Conservation (phyloP, 1,140 invertebrate genomes). For the Drosophila sucinea region DNA sequence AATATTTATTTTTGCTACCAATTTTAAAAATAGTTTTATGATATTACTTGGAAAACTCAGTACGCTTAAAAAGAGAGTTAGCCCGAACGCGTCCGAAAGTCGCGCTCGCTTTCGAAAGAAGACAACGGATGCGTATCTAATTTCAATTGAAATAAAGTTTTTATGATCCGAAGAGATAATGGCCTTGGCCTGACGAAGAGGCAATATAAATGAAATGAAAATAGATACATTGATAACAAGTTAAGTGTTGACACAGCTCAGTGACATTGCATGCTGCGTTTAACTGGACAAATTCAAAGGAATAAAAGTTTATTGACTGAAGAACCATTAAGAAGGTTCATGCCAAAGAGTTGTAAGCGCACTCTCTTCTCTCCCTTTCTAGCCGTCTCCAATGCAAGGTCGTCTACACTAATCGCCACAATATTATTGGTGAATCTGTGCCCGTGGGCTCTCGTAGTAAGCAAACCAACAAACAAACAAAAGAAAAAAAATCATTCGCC, state of each 20-base stretch:
- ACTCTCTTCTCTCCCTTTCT: slow-evolving; percentile 4
- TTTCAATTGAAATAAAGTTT: slow-evolving; percentile 67
- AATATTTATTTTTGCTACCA: background rate
- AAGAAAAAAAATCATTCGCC: slow-evolving; percentile 48
- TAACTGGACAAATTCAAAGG: slow-evolving; percentile 48
- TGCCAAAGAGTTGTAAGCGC: slow-evolving; percentile 22
- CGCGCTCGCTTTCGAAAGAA: slow-evolving; percentile 33
- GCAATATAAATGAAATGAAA: slow-evolving; percentile 69
- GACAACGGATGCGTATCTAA: slow-evolving; percentile 53
- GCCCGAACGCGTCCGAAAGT: background rate
- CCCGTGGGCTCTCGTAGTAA: slow-evolving; percentile 4
- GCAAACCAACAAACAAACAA: slow-evolving; percentile 15
- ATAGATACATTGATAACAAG: slow-evolving; percentile 76
- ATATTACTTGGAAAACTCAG: background rate
- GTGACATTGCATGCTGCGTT: slow-evolving; percentile 5
- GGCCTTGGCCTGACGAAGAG: slow-evolving; percentile 8
- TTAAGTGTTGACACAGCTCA: slow-evolving; percentile 50
- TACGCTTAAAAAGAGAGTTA: background rate
- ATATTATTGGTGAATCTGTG: slow-evolving; percentile 42
- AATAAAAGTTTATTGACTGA: slow-evolving; percentile 71
- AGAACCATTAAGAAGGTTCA: slow-evolving; percentile 35
- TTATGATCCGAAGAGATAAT: slow-evolving; percentile 52
- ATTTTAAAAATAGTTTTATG: slow-evolving; percentile 6
- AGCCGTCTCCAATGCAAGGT: slow-evolving; percentile 50
- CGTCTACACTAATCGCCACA: slow-evolving; percentile 34